phyloP scores from a whole-genome alignment of 2,797 vertebrate genomes.

The Echeneis naucrates region DNA sequence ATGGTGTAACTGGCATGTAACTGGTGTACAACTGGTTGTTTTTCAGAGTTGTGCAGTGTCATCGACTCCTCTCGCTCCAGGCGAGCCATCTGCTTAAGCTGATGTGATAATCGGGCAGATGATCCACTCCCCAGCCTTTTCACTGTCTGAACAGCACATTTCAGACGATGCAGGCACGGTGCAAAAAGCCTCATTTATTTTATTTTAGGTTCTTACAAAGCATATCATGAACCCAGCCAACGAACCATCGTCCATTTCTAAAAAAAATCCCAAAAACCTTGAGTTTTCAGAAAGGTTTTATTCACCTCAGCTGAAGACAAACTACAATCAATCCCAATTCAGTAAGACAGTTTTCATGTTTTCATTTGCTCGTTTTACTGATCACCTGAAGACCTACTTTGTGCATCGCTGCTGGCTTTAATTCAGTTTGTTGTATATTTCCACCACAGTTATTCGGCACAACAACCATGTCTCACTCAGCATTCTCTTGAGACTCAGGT shows the following conservation, averaged over 20 bases:
- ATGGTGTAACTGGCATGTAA: slow-evolving; percentile 49
- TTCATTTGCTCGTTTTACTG: not conserved
- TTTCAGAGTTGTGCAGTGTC: slow-evolving; percentile 40
- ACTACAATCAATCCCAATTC: too few species aligned
- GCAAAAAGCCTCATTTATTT: not conserved
- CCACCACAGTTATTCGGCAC: not conserved
- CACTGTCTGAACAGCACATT: slow-evolving; percentile 25
- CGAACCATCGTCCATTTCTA: too few species aligned
- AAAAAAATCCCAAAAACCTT: too few species aligned
- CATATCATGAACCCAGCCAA: too few species aligned
- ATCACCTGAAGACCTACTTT: not conserved
- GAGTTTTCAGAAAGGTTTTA: not conserved
- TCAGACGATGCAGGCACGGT: slow-evolving; percentile 29
- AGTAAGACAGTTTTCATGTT: too few species aligned
- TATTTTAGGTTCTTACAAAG: not conserved
- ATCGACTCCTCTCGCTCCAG: slow-evolving; percentile 53
- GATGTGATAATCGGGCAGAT: slow-evolving; percentile 65
- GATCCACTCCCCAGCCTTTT: slow-evolving; percentile 50
- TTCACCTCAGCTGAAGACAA: not conserved
- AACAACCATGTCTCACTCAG: not conserved
- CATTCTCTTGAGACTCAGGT: not conserved
- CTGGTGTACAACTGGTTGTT: slow-evolving; percentile 53
- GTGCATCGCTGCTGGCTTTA: not conserved
- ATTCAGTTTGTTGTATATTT: not conserved
- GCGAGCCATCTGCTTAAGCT: slow-evolving; percentile 71